phyloP scores from a whole-genome alignment of 2,888 invertebrate genomes.

The Leptothorax acervorum region DNA sequence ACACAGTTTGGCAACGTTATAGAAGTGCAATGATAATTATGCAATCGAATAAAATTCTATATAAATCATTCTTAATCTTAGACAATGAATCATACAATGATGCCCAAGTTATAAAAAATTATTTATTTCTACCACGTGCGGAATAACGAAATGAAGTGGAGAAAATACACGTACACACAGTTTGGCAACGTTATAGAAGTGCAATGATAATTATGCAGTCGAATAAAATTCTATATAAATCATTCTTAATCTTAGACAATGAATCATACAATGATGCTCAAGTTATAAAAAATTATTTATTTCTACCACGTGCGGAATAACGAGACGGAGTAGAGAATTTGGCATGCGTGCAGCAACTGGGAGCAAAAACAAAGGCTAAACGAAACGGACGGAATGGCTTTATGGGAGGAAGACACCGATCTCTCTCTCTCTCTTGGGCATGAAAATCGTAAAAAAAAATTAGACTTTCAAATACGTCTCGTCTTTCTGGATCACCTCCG shows the following conservation, averaged over 20 bases:
- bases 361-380: conserved; percentile 31
- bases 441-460: conserved; percentile 60
- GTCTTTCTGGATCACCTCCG: conserved; percentile 63
- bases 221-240: not conserved
- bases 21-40: not conserved
- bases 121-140: conserved; percentile 3
- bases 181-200: not conserved
- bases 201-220: not conserved
- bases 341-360: conserved; percentile 27
- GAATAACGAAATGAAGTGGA: not conserved
- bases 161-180: not conserved
- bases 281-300: conserved; percentile 22
- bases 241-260: not conserved
- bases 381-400: conserved; percentile 21
- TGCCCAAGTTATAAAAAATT: conserved; percentile 6
- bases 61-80: not conserved
- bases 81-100: not conserved
- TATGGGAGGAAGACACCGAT: conserved; percentile 42
- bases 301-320: not conserved
- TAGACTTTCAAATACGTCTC: conserved; percentile 72
- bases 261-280: not conserved
- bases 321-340: conserved; percentile 4
- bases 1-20: not conserved
- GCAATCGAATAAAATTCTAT: not conserved
- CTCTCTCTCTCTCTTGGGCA: conserved; percentile 15